Base-by-base conservation (phyloP, 37 sponge, comb jelly and placozoan genomes). In the Geodia barretti region DNA sequence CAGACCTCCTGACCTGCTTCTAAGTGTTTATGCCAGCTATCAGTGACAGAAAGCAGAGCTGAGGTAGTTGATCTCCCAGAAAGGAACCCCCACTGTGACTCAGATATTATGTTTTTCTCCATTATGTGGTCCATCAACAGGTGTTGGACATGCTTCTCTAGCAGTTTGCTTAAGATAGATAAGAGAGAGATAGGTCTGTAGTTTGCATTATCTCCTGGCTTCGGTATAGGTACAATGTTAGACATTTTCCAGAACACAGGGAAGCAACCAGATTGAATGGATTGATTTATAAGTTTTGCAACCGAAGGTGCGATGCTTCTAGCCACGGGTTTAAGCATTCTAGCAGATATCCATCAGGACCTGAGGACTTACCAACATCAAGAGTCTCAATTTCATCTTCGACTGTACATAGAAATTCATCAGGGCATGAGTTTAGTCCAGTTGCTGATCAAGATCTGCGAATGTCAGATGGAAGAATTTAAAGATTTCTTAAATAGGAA, bases 331-430 rank as follows among this genome's bases (percentile, higher is more conserved):
- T 77, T 77, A 11, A 77, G 28, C 78, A 77, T 77, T 33, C 24
- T 35, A 14, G 42, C 78, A 37, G 78, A 77, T 2, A 77, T 77
- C 66, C 66, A 23, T 77, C 78, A 60, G 65, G 66, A n/a, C 78
- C 78, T 64, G 9, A 64, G 2, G 78, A 77, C 36, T 77, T 77
- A 25, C 14, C 8, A 39, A 30, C 43, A 39, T 77, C 78, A 23
- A 77, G 39, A 8, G 64, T 19, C 2, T 1, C 3, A 31, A 64
- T 26, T 1, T 64, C 29, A n/a, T 63, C 66, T 40, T 64, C 66
- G n/a, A 39, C 66, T 77, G 78, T 40, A 33, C 78, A 77, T 4
- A 77, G 42, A 28, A 77, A 41, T 28, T 64, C 29, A 5, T 5
- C n/a, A 3, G 75, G 75, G 28, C 4, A 1, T 21, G 21, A n/a